Evolutionary conservation across 2,888 invertebrate species (phyloP).

Genomic region (Lissonota sp.): DNA sequence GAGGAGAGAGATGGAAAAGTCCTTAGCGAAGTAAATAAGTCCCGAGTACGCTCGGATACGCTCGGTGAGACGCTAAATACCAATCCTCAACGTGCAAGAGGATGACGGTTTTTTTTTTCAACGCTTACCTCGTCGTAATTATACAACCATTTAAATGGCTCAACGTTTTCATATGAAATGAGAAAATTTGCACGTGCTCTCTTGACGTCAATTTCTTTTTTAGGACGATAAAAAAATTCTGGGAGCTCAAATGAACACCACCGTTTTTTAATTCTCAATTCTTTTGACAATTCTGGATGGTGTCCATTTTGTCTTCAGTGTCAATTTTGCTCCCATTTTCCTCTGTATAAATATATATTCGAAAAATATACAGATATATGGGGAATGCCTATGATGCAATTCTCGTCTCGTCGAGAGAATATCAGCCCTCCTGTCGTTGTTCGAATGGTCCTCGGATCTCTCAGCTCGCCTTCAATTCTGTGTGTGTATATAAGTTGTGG

Average conservation of each 20-base stretch:
- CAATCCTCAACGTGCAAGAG: conserved; percentile 16
- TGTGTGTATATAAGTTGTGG: conserved; percentile 23
- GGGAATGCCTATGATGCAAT: conserved; percentile 65
- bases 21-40: neutral
- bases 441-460: conserved; percentile 72
- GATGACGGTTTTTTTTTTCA: conserved; percentile 16
- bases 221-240: no score
- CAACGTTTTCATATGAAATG: conserved; percentile 17
- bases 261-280: no score
- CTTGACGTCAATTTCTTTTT: no score
- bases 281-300: no score
- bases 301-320: no score
- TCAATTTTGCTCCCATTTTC: no score
- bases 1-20: no score
- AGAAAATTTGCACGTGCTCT: conserved; percentile 8
- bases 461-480: conserved; percentile 30
- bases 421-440: conserved; percentile 74
- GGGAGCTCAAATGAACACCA: no score
- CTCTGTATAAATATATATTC: no score
- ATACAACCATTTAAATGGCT: no score
- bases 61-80: conserved; percentile 19
- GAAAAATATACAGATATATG: conserved; percentile 22
- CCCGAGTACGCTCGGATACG: conserved; percentile 29
- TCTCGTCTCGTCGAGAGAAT: conserved; percentile 61
- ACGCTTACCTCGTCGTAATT: no score